phyloP scores from a whole-genome alignment of 2,888 invertebrate genomes.

The Catocala fraxini region DNA sequence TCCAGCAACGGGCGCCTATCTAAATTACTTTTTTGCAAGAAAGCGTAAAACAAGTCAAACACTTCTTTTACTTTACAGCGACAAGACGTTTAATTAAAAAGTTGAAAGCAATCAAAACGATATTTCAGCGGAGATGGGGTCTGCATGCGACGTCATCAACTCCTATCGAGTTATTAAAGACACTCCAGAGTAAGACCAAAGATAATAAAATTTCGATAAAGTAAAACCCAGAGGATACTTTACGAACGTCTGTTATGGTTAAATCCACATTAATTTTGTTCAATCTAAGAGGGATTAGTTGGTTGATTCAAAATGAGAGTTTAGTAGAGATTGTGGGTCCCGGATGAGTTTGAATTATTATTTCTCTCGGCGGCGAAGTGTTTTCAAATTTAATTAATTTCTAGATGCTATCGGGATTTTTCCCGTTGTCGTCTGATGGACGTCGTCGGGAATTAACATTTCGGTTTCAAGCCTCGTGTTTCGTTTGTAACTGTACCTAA shows the following conservation, averaged over 20 bases:
- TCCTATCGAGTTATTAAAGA: constrained; percentile 55
- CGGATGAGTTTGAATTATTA: constrained; percentile 39
- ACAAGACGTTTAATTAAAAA: constrained; percentile 65
- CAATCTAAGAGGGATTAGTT: constrained; percentile 69
- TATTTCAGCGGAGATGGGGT: constrained; percentile 47
- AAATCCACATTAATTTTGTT: constrained; percentile 70
- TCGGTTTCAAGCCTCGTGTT: constrained; percentile 3
- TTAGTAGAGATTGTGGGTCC: constrained; percentile 40
- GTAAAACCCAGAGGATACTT: constrained; percentile 49
- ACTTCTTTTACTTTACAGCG: constrained; percentile 41
- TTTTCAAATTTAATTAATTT: constrained; percentile 57
- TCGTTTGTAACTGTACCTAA: neutral
- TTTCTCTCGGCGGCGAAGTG: constrained; percentile 41
- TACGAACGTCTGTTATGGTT: constrained; percentile 59
- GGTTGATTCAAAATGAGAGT: constrained; percentile 45
- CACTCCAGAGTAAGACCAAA: constrained; percentile 44
- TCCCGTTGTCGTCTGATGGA: constrained; percentile 24
- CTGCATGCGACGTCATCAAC: constrained; percentile 51
- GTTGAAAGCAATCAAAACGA: constrained; percentile 62
- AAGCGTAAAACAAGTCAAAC: constrained; percentile 44
- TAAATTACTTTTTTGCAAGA: constrained; percentile 46
- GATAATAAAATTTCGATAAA: constrained; percentile 63
- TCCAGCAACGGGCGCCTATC: constrained; percentile 26
- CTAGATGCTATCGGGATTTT: constrained; percentile 49
- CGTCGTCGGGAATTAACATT: constrained; percentile 23